Percentiles rank a stretch among this genome's conserved stretches.
phyloP scores from a whole-genome alignment of 2,888 invertebrate genomes.

The Pandemis cinnamomeana region DNA sequence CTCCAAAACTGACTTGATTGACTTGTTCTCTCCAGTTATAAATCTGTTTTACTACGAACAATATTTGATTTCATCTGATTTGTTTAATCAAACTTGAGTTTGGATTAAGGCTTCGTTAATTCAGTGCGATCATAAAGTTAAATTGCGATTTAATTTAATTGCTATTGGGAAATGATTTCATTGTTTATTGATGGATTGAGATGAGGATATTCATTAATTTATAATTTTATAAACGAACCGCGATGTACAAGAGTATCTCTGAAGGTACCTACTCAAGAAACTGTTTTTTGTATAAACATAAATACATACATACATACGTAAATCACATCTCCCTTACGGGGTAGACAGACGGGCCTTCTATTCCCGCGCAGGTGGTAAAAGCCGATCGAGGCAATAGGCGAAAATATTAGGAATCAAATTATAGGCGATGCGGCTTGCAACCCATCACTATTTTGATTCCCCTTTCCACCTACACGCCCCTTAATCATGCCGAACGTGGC shows the following conservation, averaged over 20 bases:
- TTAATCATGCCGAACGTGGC: too few relatives aligned
- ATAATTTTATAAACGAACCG: not conserved
- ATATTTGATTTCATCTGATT: conserved; percentile 4
- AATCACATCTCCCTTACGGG: too few relatives aligned
- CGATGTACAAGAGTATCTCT: not conserved
- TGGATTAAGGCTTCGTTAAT: not conserved
- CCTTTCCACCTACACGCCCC: too few relatives aligned
- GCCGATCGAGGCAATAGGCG: too few relatives aligned
- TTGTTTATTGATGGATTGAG: not conserved
- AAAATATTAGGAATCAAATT: too few relatives aligned
- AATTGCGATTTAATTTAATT: not conserved
- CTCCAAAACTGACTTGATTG: not conserved
- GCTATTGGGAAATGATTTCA: not conserved
- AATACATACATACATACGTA: too few relatives aligned
- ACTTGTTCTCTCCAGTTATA: not conserved
- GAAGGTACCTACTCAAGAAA: too few relatives aligned
- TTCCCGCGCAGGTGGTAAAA: too few relatives aligned
- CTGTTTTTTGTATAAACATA: too few relatives aligned
- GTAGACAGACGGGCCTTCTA: too few relatives aligned
- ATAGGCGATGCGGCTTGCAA: too few relatives aligned
- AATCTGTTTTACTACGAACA: not conserved
- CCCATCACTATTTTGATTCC: too few relatives aligned
- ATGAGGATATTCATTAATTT: not conserved
- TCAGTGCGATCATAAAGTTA: not conserved
- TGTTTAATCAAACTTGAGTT: not conserved